Evolutionary conservation across 2,797 vertebrate species (phyloP), one percentile per base, ranked within the genome.

Genomic region (Pteronotus mesoamericanus): DNA sequence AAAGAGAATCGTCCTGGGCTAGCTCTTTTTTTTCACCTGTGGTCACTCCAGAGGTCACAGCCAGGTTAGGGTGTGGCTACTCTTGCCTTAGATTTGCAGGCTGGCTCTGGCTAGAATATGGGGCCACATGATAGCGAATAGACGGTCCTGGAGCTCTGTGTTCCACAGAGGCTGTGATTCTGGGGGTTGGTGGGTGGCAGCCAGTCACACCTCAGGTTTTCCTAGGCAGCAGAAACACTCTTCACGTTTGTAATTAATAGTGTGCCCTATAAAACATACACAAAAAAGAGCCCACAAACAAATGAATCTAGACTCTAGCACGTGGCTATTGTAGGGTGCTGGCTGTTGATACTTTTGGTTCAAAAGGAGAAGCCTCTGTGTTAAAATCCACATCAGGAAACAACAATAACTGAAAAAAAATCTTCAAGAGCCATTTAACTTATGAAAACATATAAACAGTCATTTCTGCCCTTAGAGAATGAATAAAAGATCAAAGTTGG

Each of bases 401-500:
- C n/a, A 68, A 55, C 32, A 79, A 51, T 16, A 55, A 71, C 72
- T 88, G 86, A 57, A 92, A 88, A 77, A 79, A 94, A 80, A 66
- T 39, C 19, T 24, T 77, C 86, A 26, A 37, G 77, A 89, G 55
- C 48, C 42, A 89, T 91, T 97, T 89, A 85, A 59, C 55, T 94
- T 55, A 85, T 85, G 84, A 94, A 98, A 97, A 94, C 79, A 77
- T 77, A 16, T 95, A 96, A 97, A 96, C 46, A 95, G 97, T 83
- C 5, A 1, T 97, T 95, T 96, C 75, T 66, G 84, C 94, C 91
- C 94, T 95, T 90, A 91, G 87, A 55, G 72, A 96, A 90, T 34
- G 86, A 94, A 84, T 72, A 24, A 85, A 97, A 97, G 96, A 97
- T 98, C 96, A 98, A 98, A 98, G 91, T 87, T 86, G 55, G 85